phyloP scores from a whole-genome alignment of 1,140 invertebrate genomes.

The Trachymyrmex cornetzi region DNA sequence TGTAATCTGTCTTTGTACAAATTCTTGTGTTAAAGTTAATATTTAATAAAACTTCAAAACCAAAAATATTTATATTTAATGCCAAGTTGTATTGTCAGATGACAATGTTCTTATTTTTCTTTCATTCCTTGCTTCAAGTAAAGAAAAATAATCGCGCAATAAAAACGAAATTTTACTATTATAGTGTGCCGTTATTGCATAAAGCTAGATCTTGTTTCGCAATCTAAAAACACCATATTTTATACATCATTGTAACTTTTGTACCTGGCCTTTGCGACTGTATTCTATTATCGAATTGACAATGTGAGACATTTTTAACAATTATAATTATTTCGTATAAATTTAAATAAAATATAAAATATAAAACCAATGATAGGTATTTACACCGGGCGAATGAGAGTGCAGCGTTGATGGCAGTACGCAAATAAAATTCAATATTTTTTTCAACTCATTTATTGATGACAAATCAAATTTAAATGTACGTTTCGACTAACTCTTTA shows the following conservation, averaged over 20 bases:
- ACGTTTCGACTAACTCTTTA: too few species aligned
- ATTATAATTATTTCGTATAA: background rate
- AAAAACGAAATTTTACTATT: slow-evolving; percentile 20
- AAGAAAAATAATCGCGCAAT: background rate
- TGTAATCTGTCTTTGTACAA: background rate
- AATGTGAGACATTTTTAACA: background rate
- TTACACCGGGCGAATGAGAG: too few species aligned
- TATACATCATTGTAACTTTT: background rate
- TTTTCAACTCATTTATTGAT: too few species aligned
- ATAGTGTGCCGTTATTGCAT: background rate
- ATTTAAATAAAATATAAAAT: slow-evolving; percentile 9
- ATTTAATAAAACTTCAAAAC: background rate
- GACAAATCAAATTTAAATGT: background rate
- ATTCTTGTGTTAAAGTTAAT: background rate
- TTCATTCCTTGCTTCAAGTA: background rate
- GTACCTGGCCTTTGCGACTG: background rate
- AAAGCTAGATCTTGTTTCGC: background rate
- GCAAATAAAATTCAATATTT: too few species aligned
- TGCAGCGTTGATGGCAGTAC: too few species aligned
- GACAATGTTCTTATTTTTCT: background rate
- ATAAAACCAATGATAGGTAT: background rate
- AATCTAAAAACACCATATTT: background rate
- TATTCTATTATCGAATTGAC: background rate
- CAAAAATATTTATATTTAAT: background rate
- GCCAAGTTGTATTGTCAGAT: background rate